Conservation (phyloP, 2,113 vertebrate genomes). For the Aspiorhynchus laticeps region DNA sequence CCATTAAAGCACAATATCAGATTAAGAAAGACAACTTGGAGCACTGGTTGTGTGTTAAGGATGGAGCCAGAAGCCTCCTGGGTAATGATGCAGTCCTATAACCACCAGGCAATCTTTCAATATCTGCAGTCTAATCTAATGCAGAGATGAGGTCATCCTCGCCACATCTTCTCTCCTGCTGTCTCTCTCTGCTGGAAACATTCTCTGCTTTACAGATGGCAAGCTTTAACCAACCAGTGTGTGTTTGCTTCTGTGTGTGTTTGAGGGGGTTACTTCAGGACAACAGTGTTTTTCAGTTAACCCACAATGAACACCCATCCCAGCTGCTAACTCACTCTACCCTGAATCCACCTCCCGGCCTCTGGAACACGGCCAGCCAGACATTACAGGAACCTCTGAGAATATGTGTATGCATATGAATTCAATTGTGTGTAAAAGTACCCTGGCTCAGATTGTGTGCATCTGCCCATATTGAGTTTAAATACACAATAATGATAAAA, state of each 20-base stretch:
- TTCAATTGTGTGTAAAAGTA: slow-evolving; percentile 25
- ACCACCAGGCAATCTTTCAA: slow-evolving; percentile 4
- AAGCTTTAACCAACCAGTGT: slow-evolving; percentile 10
- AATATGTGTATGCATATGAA: neutral
- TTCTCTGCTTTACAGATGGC: neutral
- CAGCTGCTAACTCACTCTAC: neutral
- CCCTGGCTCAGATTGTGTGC: neutral
- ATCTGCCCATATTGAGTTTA: neutral
- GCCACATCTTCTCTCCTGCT: slow-evolving; percentile 37
- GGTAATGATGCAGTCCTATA: slow-evolving; percentile 8
- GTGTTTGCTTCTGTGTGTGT: slow-evolving; percentile 25
- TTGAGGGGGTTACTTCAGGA: slow-evolving; percentile 38
- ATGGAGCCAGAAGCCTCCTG: neutral
- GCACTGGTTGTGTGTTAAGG: neutral
- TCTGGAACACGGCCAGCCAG: neutral
- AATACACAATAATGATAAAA: neutral
- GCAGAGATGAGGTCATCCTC: slow-evolving; percentile 32
- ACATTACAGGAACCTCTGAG: slow-evolving; percentile 12
- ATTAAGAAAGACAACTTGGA: neutral
- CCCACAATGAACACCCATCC: slow-evolving; percentile 1
- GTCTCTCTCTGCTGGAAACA: slow-evolving; percentile 28
- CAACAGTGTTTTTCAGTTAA: slow-evolving; percentile 38
- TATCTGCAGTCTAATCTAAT: slow-evolving; percentile 36
- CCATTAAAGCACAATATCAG: neutral
- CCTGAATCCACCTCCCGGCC: slow-evolving; percentile 16